Base-by-base conservation (phyloP, 2,888 invertebrate species). In the Hetaerina titia region DNA sequence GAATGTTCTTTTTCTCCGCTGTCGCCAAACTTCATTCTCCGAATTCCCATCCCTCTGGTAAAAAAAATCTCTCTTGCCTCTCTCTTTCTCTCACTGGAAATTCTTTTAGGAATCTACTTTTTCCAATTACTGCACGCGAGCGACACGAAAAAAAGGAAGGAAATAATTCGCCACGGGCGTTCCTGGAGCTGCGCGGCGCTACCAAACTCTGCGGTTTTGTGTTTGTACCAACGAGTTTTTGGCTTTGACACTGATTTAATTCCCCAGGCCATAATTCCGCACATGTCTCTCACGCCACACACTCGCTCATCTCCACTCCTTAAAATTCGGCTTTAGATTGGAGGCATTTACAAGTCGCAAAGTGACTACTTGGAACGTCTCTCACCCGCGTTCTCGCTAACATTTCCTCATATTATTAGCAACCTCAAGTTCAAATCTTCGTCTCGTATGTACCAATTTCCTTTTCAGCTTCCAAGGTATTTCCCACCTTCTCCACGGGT, bases 191-290 rank as follows among this genome's bases (percentile, higher is more conserved):
- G 31, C 19, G 81, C 31, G 25, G 25, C n/a, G 31, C 22, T 31
- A 22, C 22, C 81, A 13, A 81, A 13, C 11, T n/a, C 81, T 11
- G 25, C 31, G 31, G 31, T 11, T 13, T 25, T 31, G 81, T 9
- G 81, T 81, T 81, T 81, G 25, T 81, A 11, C 11, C 31, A 22
- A 0, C 8, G 11, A 81, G 31, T 9, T n/a, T 31, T 81, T 81
- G 81, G 81, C 25, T 31, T 15, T 81, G 81, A 81, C 81, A 31
- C 25, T 81, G 81, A 81, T 81, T 81, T 31, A 81, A 81, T 81
- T 81, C 13, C 81, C 81, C 25, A 81, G 81, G 81, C 81, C 81
- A 81, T 11, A 31, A 15, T 11, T n/a, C 81, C 9, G 31, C 81
- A 31, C 81, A 81, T 25, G 11, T 31, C 31, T 31, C 81, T 81